Evolutionary conservation across 2,113 vertebrate species (phyloP).

Genomic region (Ivindomyrus marchei): DNA sequence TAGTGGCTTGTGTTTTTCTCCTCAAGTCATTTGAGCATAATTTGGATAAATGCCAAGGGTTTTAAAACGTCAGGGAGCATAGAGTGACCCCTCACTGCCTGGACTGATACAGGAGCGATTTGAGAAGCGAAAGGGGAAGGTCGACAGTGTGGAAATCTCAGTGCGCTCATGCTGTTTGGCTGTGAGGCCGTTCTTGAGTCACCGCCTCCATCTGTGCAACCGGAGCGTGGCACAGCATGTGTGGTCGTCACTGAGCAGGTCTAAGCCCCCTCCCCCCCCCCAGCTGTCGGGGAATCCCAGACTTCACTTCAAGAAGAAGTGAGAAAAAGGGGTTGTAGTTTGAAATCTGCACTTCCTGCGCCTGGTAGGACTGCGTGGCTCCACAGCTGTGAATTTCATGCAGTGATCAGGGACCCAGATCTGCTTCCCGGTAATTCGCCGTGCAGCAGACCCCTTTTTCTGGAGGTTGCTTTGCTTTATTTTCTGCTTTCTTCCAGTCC

Average conservation of each 20-base stretch:
- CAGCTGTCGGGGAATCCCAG: conserved; percentile 10
- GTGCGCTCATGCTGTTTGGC: not conserved
- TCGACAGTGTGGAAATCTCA: not conserved
- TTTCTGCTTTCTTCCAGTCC: not conserved
- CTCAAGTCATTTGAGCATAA: not conserved
- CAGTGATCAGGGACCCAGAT: not conserved
- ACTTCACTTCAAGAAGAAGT: conserved; percentile 9
- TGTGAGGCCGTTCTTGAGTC: not conserved
- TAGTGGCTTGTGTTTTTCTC: not conserved
- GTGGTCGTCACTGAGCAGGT: not conserved
- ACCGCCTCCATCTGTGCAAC: not conserved
- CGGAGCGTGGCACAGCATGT: not conserved
- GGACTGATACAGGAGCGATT: not conserved
- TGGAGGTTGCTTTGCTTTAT: not conserved
- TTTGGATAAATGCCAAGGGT: not conserved
- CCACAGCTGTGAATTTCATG: not conserved
- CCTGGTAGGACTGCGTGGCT: not conserved
- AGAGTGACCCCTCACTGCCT: not conserved
- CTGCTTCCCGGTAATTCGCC: not conserved
- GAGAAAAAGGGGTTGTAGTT: not conserved
- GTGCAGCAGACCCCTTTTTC: not conserved
- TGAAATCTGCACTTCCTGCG: not conserved
- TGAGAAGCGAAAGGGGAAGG: conserved; percentile 1
- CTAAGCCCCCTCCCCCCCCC: not conserved
- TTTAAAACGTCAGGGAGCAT: not conserved